Evolutionary conservation across 23 tunicate genomes (phyloP).

Genomic region (Clavelina lepadiformis): DNA sequence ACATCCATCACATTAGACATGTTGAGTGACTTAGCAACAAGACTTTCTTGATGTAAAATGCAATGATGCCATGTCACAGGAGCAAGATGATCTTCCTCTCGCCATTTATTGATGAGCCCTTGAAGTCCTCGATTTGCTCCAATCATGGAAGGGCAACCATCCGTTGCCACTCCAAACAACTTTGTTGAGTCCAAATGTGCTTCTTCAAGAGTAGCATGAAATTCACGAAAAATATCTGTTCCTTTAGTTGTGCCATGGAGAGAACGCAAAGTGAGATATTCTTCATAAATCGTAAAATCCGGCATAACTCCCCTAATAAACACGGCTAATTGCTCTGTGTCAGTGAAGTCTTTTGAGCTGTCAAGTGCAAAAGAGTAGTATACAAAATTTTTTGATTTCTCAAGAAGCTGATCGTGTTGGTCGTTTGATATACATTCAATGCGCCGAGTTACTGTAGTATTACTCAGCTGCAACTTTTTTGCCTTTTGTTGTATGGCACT

Average conservation of each 20-base stretch:
- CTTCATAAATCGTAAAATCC: slow-evolving; percentile 49
- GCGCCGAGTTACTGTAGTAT: slow-evolving; percentile 21
- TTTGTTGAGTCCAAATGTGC: slow-evolving; percentile 27
- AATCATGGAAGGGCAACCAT: slow-evolving; percentile 55
- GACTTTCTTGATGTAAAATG: slow-evolving; percentile 55
- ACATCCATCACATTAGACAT: slow-evolving; percentile 45
- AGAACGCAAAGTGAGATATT: slow-evolving; percentile 44
- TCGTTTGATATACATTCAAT: slow-evolving; percentile 35
- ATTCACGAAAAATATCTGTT: slow-evolving; percentile 33
- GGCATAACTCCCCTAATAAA: slow-evolving; percentile 35
- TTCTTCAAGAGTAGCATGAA: slow-evolving; percentile 41
- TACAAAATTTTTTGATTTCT: slow-evolving; percentile 17
- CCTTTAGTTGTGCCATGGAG: slow-evolving; percentile 30
- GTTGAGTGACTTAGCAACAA: slow-evolving; percentile 47
- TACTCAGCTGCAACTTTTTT: slow-evolving; percentile 42
- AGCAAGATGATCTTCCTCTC: slow-evolving; percentile 41
- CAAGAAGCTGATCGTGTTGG: slow-evolving; percentile 42
- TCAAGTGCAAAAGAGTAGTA: slow-evolving; percentile 34
- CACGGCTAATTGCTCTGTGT: slow-evolving; percentile 39
- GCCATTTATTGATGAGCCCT: slow-evolving; percentile 62
- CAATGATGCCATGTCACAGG: slow-evolving; percentile 56
- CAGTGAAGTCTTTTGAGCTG: slow-evolving; percentile 47
- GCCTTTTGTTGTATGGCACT: slow-evolving; percentile 26
- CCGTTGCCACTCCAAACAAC: slow-evolving; percentile 45
- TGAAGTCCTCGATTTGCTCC: slow-evolving; percentile 46